These are phyloP conservation scores for Kobus ellipsiprymnus DNA, from an alignment of 2,113 vertebrate genomes.

Conservation along the genomic window DNA sequence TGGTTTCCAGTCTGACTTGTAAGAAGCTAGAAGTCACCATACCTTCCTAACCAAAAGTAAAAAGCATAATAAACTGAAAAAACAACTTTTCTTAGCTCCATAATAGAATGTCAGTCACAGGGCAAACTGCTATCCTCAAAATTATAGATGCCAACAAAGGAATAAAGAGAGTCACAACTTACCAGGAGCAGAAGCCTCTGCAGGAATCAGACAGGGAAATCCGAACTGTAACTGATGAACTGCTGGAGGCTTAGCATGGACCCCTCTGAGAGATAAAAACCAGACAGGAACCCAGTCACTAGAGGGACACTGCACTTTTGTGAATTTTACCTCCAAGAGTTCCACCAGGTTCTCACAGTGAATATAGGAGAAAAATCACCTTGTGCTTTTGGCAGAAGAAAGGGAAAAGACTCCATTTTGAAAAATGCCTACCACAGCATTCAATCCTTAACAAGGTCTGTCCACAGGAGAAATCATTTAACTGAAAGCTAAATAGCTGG, in stretches of 20 bases:
- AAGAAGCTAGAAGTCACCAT: background rate
- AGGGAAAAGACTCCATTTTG: background rate
- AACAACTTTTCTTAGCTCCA: background rate
- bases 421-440: rapidly evolving
- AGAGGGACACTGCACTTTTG: rapidly evolving
- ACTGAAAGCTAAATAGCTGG: background rate
- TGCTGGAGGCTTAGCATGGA: background rate
- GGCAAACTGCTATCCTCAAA: background rate
- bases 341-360: background rate
- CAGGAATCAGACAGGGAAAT: background rate
- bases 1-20: background rate
- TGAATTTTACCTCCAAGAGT: background rate
- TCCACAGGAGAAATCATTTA: background rate
- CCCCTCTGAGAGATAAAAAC: background rate
- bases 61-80: background rate
- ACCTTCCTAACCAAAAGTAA: background rate
- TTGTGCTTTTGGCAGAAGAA: background rate
- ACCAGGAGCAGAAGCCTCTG: background rate
- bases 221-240: background rate
- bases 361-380: background rate
- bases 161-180: background rate
- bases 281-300: background rate
- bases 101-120: background rate
- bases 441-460: background rate
- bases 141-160: background rate